These are phyloP conservation scores for Vultur gryphus DNA, from an alignment of 2,797 vertebrate genomes.

Conservation along the genomic window DNA sequence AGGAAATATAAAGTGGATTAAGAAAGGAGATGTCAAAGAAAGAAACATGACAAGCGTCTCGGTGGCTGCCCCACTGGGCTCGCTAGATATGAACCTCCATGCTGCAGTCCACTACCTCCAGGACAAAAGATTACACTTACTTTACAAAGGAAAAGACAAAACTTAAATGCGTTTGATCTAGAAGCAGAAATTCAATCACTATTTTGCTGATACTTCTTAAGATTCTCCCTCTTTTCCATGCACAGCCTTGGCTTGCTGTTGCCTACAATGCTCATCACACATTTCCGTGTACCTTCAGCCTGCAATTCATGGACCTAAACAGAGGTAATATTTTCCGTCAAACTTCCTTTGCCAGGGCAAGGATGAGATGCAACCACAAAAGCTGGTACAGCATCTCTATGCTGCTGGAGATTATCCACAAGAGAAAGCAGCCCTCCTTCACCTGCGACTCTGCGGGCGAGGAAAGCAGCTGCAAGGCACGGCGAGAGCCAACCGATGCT, in stretches of 20 bases:
- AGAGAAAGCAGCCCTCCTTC: neutral
- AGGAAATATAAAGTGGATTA: neutral
- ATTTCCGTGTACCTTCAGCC: rapidly evolving
- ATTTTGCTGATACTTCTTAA: rapidly evolving
- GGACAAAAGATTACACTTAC: neutral
- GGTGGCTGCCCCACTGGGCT: neutral
- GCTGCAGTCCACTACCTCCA: rapidly evolving
- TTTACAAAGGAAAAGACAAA: neutral
- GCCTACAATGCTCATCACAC: rapidly evolving
- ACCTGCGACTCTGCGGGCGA: neutral
- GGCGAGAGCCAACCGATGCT: rapidly evolving
- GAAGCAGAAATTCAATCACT: neutral
- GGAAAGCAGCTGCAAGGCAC: neutral
- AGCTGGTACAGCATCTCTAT: neutral
- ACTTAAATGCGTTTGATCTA: neutral
- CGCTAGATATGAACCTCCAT: rapidly evolving
- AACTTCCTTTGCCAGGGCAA: neutral
- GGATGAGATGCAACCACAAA: neutral
- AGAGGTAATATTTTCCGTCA: rapidly evolving
- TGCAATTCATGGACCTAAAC: neutral
- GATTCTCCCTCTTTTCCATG: neutral
- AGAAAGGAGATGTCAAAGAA: neutral
- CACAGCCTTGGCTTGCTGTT: neutral
- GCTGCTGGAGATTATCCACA: neutral
- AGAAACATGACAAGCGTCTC: rapidly evolving